phyloP scores from a whole-genome alignment of 2,113 vertebrate genomes.

The Syngnathus floridae region DNA sequence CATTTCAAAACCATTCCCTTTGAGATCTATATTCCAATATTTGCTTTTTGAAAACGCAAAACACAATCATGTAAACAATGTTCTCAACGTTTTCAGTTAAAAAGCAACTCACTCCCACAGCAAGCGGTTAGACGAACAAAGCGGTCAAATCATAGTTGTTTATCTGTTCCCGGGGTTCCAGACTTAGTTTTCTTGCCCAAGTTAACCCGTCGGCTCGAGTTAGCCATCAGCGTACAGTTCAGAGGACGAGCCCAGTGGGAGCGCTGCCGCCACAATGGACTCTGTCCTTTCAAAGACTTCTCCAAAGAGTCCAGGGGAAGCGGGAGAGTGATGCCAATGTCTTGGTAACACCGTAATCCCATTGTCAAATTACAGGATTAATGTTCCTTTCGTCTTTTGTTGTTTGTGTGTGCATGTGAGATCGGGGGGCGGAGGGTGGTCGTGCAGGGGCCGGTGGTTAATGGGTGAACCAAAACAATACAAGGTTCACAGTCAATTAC shows the following conservation, averaged over 20 bases:
- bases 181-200: constrained; percentile 43
- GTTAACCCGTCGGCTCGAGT: constrained; percentile 57
- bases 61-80: not conserved
- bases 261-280: constrained; percentile 37
- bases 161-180: constrained; percentile 28
- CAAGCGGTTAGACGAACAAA: constrained; percentile 41
- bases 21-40: too few relatives aligned
- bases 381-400: constrained; percentile 38
- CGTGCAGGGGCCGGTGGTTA: constrained; percentile 13
- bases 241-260: constrained; percentile 51
- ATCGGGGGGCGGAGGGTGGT: not conserved
- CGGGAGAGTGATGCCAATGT: constrained; percentile 34
- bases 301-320: constrained; percentile 55
- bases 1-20: not conserved
- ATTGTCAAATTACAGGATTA: constrained; percentile 51
- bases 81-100: not conserved
- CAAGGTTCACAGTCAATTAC: constrained; percentile 30
- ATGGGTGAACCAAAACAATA: constrained; percentile 27
- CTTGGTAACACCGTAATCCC: constrained; percentile 59
- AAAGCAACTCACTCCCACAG: constrained; percentile 4
- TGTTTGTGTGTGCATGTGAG: constrained; percentile 23
- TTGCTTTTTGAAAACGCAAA: too few relatives aligned
- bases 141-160: constrained; percentile 17
- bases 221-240: constrained; percentile 49
- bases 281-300: constrained; percentile 60